Evolutionary conservation across 2,797 vertebrate genomes (phyloP).

Genomic region (Onychomys arenicola): DNA sequence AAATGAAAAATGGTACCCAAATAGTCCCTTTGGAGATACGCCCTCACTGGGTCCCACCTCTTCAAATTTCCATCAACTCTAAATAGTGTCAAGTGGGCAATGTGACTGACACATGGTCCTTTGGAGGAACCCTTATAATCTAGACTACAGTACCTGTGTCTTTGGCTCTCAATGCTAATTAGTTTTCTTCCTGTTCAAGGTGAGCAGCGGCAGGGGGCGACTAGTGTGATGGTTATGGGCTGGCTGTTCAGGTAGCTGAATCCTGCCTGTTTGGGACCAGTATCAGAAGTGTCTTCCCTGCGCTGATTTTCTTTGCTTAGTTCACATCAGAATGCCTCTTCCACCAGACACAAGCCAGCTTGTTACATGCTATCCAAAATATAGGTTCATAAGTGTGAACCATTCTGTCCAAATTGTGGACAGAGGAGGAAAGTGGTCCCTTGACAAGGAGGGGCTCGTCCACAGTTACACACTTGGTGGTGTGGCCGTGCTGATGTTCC

Average conservation of each 20-base stretch:
- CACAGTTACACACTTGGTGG: neutral
- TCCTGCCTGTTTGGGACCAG: neutral
- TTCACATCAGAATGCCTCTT: neutral
- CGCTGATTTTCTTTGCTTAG: neutral
- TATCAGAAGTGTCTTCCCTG: neutral
- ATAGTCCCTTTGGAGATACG: neutral
- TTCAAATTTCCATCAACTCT: neutral
- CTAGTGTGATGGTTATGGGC: neutral
- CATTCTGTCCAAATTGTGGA: neutral
- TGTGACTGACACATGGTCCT: neutral
- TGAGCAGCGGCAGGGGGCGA: neutral
- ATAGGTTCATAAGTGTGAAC: neutral
- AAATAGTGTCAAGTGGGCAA: neutral
- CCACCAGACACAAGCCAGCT: neutral
- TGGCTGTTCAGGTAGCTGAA: neutral
- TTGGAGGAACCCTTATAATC: neutral
- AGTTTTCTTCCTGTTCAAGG: neutral
- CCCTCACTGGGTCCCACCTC: neutral
- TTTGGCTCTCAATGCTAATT: neutral
- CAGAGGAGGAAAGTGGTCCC: neutral
- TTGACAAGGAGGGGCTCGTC: neutral
- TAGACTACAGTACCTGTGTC: neutral
- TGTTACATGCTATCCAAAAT: slow-evolving; percentile 21
- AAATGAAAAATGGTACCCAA: neutral
- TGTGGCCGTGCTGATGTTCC: neutral